These are phyloP conservation scores for Dryas iulia DNA, from an alignment of 1,140 invertebrate genomes.

Conservation along the genomic window DNA sequence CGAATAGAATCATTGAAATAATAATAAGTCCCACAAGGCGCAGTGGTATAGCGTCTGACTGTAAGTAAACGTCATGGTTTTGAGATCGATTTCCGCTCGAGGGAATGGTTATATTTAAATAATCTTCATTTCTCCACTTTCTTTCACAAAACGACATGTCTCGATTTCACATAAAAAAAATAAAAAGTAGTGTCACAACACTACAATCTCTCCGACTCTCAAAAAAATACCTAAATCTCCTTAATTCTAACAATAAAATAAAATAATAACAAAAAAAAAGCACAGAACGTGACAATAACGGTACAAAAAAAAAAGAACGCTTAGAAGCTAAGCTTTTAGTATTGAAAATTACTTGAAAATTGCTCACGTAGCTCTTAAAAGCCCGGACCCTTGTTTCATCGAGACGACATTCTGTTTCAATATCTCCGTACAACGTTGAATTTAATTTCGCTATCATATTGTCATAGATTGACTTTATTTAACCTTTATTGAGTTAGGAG, in stretches of 20 bases:
- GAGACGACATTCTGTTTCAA: conserved; percentile 39
- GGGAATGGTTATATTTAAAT: too few species aligned
- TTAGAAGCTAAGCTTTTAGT: conserved; percentile 40
- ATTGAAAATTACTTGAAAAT: conserved; percentile 51
- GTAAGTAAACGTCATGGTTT: too few species aligned
- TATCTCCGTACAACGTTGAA: conserved; percentile 31
- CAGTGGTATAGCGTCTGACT: too few species aligned
- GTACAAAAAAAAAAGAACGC: conserved; percentile 32
- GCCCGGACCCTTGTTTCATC: conserved; percentile 41
- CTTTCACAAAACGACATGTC: too few species aligned
- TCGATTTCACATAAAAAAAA: too few species aligned
- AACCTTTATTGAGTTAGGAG: not conserved
- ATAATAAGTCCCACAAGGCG: too few species aligned
- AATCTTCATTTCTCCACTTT: too few species aligned
- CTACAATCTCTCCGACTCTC: not conserved
- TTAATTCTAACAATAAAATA: not conserved
- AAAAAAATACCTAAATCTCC: not conserved
- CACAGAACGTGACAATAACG: conserved; percentile 27
- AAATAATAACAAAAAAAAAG: conserved; percentile 7
- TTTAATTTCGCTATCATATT: conserved; percentile 39
- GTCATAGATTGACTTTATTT: conserved; percentile 18
- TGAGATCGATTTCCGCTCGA: too few species aligned
- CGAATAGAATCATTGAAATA: too few species aligned
- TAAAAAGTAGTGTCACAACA: too few species aligned
- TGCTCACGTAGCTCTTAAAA: conserved; percentile 45